phyloP scores from a whole-genome alignment of 2,113 vertebrate species.

The Oostethus manadensis region DNA sequence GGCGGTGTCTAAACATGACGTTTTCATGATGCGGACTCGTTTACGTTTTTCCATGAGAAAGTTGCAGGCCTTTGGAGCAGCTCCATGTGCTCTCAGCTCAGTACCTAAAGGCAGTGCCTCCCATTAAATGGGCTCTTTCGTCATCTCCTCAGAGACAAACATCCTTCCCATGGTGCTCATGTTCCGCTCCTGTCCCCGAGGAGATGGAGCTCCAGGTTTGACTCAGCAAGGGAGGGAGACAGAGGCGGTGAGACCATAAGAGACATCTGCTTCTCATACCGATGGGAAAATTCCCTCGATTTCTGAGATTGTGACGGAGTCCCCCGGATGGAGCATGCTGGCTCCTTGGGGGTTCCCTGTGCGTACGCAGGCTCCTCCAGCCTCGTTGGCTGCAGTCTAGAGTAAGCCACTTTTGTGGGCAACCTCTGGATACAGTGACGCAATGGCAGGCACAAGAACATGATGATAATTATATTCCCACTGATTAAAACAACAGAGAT shows the following conservation, averaged over 20 bases:
- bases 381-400: constrained; percentile 49
- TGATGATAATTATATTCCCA: constrained; percentile 6
- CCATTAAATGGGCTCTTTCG: constrained; percentile 48
- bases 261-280: constrained; percentile 79
- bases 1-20: constrained; percentile 52
- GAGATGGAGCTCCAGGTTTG: constrained; percentile 51
- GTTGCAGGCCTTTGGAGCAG: constrained; percentile 61
- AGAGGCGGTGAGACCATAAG: constrained; percentile 49
- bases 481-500: constrained; percentile 1
- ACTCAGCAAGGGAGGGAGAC: constrained; percentile 40
- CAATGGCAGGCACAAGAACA: constrained; percentile 9
- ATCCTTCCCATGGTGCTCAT: constrained; percentile 77
- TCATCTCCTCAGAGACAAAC: constrained; percentile 64
- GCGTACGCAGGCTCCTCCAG: constrained; percentile 49
- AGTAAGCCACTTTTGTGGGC: constrained; percentile 32
- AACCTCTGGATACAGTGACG: constrained; percentile 11
- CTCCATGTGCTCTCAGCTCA: constrained; percentile 61
- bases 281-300: constrained; percentile 75
- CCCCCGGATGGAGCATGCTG: constrained; percentile 49
- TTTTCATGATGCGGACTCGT: constrained; percentile 60
- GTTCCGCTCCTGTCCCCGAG: constrained; percentile 62
- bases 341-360: constrained; percentile 56
- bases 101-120: constrained; percentile 60
- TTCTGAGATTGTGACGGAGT: constrained; percentile 64
- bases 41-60: constrained; percentile 76